Conservation (phyloP, 1,140 invertebrate species). For the Brachionus asplanchnoidis region DNA sequence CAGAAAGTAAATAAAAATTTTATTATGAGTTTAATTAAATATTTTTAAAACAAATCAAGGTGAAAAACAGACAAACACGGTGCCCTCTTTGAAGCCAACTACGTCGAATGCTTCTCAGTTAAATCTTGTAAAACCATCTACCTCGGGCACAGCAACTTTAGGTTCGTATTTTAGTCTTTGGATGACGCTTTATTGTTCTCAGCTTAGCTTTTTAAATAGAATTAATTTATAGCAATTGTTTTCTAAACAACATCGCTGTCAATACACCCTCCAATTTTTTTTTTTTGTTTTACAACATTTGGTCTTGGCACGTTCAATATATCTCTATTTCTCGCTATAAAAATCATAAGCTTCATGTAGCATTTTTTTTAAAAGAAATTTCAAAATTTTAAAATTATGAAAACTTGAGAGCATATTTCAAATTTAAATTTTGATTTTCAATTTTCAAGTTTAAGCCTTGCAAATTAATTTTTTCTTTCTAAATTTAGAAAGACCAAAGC, state of each 20-base stretch:
- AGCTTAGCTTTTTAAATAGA: not conserved
- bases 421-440: not conserved
- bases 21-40: not conserved
- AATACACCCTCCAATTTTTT: not conserved
- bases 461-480: not conserved
- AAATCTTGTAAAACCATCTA: not conserved
- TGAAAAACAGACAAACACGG: not conserved
- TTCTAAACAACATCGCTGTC: not conserved
- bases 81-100: not conserved
- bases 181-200: constrained; percentile 7
- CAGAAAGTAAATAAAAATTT: not conserved
- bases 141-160: not conserved
- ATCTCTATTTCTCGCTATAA: not conserved
- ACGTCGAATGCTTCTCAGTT: not conserved
- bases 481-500: constrained; percentile 12
- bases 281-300: not conserved
- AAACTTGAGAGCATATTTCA: not conserved
- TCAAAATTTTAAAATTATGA: not conserved
- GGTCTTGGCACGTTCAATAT: not conserved
- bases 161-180: constrained; percentile 1
- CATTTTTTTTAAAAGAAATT: not conserved
- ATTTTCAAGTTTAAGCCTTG: not conserved
- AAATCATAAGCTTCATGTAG: not conserved
- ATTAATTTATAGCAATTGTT: not conserved
- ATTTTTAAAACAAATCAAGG: not conserved